Evolutionary conservation across 2,113 vertebrate species (phyloP), one percentile per base, ranked within the genome.

Genomic region (Abramis brama): DNA sequence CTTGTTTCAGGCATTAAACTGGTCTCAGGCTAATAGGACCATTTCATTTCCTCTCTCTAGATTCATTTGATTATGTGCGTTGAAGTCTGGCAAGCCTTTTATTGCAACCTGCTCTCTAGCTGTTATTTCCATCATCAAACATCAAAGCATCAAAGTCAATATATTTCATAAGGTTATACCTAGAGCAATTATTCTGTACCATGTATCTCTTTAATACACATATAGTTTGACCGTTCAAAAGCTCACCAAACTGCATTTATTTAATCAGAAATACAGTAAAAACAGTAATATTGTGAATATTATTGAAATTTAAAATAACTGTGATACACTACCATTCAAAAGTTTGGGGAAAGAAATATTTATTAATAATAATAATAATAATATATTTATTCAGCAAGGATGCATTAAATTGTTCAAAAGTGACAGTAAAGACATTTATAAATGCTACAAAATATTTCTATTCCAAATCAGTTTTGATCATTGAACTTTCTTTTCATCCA

Each of bases 31-130:
- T 84, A 79, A 78, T 79, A 59, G 55, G n/a, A 27, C 47, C 27
- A 80, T 86, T 70, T 88, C 7, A 79, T 80, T 88, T 88, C 55
- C 82, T 75, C 70, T 27, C 80, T 77, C 19, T n/a, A 43, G 30
- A 75, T 87, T 62, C 64, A 87, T 86, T 86, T 57, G 60, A 39
- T 47, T 70, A 70, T 81, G 39, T 50, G 70, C 52, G 45, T 64
- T 86, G 12, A 73, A 85, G 71, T 36, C 71, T 47, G 30, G 50
- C 43, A 30, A 23, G 52, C 66, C n/a, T 55, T 77, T 83, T 83
- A 85, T 85, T 86, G 74, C 84, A 86, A 59, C 85, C 25, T 55
- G 57, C 11, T 23, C 43, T 62, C n/a, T 47, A 25, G 30, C 30
- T 36, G 30, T 36, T 36, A 23, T 59, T 36, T 19, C 47, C 15